Conservation (phyloP, 2,888 invertebrate genomes). For the Melinaea menophilus region DNA sequence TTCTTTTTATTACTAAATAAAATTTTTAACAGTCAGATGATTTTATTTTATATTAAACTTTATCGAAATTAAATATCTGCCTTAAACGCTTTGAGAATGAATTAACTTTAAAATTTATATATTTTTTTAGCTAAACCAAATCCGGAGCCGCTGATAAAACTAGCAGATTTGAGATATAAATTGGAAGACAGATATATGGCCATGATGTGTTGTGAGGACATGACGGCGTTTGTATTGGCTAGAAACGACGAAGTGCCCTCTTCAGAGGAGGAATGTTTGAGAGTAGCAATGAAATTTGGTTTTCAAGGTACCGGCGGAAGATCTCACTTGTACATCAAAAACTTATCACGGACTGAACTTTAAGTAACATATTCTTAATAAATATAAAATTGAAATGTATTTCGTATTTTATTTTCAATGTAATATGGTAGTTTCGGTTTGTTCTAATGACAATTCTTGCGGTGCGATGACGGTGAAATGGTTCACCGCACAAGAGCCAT, state of each 20-base stretch:
- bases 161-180: constrained; percentile 60
- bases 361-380: constrained; percentile 21
- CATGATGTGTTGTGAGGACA: constrained; percentile 65
- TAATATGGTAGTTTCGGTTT: constrained; percentile 12
- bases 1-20: no score
- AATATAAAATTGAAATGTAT: background rate
- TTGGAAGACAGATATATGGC: constrained; percentile 50
- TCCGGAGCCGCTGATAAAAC: constrained; percentile 49
- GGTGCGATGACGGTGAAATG: constrained; percentile 11
- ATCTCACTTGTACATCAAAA: constrained; percentile 48
- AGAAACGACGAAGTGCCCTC: constrained; percentile 48
- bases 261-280: constrained; percentile 48
- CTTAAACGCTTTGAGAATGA: no score
- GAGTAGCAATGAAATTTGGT: constrained; percentile 44
- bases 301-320: constrained; percentile 45
- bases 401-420: constrained; percentile 1
- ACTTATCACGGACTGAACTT: constrained; percentile 37
- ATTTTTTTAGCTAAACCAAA: constrained; percentile 45
- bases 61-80: no score
- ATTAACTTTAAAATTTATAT: background rate
- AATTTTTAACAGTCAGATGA: no score
- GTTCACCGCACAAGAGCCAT: constrained; percentile 9
- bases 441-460: constrained; percentile 22
- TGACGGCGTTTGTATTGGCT: constrained; percentile 53
- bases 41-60: no score